These are phyloP conservation scores for Teleogryllus oceanicus DNA, from an alignment of 2,888 invertebrate genomes.

Conservation along the genomic window DNA sequence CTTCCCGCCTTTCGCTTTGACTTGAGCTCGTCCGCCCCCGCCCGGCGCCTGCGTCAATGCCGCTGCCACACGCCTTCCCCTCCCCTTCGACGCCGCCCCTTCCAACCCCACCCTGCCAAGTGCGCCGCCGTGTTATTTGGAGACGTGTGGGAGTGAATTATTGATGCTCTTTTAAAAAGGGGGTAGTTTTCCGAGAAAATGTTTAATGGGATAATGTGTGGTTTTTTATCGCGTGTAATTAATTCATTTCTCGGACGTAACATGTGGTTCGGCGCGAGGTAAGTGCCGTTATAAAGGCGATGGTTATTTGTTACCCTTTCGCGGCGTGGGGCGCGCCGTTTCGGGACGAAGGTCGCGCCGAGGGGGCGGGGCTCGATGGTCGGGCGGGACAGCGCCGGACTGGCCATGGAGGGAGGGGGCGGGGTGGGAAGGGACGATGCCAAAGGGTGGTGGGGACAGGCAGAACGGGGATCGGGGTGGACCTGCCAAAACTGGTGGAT, in stretches of 20 bases:
- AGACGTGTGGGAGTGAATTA: neutral
- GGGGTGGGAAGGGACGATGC: too few species aligned
- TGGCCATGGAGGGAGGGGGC: too few species aligned
- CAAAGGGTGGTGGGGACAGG: too few species aligned
- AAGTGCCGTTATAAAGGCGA: neutral
- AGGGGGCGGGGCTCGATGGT: too few species aligned
- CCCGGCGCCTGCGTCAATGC: neutral
- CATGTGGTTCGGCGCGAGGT: neutral
- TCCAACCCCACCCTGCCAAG: neutral
- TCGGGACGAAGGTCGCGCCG: too few species aligned
- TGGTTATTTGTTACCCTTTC: neutral
- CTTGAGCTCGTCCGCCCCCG: neutral
- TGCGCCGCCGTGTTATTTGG: neutral
- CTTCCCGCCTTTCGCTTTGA: too few species aligned
- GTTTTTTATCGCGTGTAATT: slow-evolving; percentile 1
- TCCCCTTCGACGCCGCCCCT: neutral
- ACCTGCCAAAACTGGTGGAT: too few species aligned
- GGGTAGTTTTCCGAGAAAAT: neutral
- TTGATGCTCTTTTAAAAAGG: neutral
- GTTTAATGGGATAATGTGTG: neutral
- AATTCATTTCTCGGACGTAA: neutral
- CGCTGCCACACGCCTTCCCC: neutral
- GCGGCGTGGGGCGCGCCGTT: too few species aligned
- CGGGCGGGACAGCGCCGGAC: too few species aligned
- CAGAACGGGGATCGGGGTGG: too few species aligned